Evolutionary conservation across 2,888 invertebrate species (phyloP).

Genomic region (Oscheius sp.): DNA sequence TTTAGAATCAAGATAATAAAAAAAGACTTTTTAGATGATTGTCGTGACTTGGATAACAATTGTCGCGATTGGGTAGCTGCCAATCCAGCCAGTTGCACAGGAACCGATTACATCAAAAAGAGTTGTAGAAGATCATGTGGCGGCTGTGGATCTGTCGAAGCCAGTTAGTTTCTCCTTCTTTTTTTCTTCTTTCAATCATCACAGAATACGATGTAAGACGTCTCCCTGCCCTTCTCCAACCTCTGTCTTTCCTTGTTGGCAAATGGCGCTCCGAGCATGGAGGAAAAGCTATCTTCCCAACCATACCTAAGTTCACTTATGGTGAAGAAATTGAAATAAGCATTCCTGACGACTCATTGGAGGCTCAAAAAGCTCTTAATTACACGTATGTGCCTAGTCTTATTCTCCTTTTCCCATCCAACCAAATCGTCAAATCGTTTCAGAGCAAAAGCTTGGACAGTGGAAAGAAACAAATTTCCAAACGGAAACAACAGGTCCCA

Average conservation of each 20-base stretch:
- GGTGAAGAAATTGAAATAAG: conserved; percentile 69
- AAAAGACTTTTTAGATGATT: conserved; percentile 30
- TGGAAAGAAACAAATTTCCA: conserved; percentile 31
- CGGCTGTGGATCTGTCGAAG: conserved; percentile 53
- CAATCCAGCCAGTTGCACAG: conserved; percentile 54
- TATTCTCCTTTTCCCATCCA: not conserved
- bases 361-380: conserved; percentile 63
- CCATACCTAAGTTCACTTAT: conserved; percentile 70
- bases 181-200: not conserved
- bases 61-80: conserved; percentile 66
- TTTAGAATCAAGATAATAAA: not conserved
- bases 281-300: conserved; percentile 55
- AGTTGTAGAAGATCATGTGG: conserved; percentile 62
- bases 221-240: conserved; percentile 59
- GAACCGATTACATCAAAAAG: conserved; percentile 62
- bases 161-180: conserved; percentile 40
- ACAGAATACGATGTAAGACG: conserved; percentile 64
- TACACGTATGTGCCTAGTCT: conserved; percentile 69
- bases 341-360: conserved; percentile 60
- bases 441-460: conserved; percentile 55
- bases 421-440: conserved; percentile 27
- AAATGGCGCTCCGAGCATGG: conserved; percentile 70
- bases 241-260: conserved; percentile 67
- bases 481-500: conserved; percentile 27
- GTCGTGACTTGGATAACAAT: conserved; percentile 56